Evolutionary conservation across 2,888 invertebrate genomes (phyloP), one percentile per base, ranked within the genome.

Genomic region (Hypomecis atomaria): DNA sequence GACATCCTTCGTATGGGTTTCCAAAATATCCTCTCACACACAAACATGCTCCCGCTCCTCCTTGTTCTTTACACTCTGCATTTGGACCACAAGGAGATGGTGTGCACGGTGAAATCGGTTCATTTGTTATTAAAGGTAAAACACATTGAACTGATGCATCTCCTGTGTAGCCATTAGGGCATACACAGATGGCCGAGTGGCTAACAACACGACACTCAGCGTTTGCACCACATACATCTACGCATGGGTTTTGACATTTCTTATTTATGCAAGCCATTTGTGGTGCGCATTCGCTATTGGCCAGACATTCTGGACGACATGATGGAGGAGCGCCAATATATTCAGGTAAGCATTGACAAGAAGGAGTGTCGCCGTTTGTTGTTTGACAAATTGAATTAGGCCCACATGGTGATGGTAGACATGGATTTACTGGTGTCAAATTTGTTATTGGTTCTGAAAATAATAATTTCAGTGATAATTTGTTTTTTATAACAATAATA

Each of bases 1-100:
- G 94, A 79, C 96, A 96, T 48, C 94, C 95, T 86, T 96, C 95
- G 72, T 96, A 96, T n/a, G 97, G 96, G 86, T 97, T 95, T 67
- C 97, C 97, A 69, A 95, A 94, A 77, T 95, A 96, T 49, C 95
- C 96, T 3, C 94, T 90, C 13, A 95, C 84, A 78, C 97, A 97
- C 59, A 94, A 90, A 78, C 97, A 97, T 6, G 96, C 92, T 64
- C 95, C 94, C 33, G 94, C 94, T 59, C 89, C 92, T 36, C 89
- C 88, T 72, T 94, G 93, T 78, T 94, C 94, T 72, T 86, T 90
- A 75, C 95, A 96, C 69, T 94, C 89, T 5, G 95, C 95, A 78
- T 95, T 95, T 1, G 93, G 79, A 54, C 95, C 95, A 75, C 95
- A 94, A 1, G 95, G 95, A 58, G 94, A 95, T 52, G 94, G 94